Evolutionary conservation across 2,113 vertebrate species (phyloP), one percentile per base, ranked within the genome.

Genomic region (Pterophyllum scalare): DNA sequence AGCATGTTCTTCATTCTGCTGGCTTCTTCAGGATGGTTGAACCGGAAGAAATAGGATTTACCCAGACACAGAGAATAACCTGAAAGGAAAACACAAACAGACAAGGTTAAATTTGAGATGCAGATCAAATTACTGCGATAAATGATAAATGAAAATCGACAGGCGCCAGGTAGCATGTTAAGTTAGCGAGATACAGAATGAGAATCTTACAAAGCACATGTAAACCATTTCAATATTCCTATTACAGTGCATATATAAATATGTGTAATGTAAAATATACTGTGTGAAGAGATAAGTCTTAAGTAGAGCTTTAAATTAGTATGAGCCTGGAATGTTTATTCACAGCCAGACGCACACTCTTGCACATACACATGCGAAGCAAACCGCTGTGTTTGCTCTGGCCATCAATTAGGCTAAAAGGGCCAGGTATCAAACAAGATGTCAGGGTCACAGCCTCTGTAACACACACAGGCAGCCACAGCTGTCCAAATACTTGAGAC

Each of bases 1-100:
- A 95, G 90, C 96, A 96, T 96, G 91, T 93, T 96, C 89, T 96
- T 96, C 94, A 96, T 95, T 85, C 95, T 95, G 75, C 64, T 95
- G n/a, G 96, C 96, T 87, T 96, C 95, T 64, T 95, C 95, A 0
- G 96, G 95, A 77, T 96, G 96, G 93, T 96, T 96, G 89, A 97
- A 96, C 43, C 96, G 94, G 90, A 96, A 97, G 75, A 94, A 94
- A 89, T 95, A 96, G 65, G 96, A 96, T 75, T 96, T 95, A 91
- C 96, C 96, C 87, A 96, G 83, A 93, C 95, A 96, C 87, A 96
- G 83, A 22, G 95, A 96, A 89, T 96, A 96, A 87, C 96, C 96
- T 97, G 90, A 17, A 83, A 38, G 59, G 35, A 74, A 72, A 88
- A 82, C 33, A 86, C 52, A 85, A 11, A 84, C 4, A 84, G 1